phyloP scores from a whole-genome alignment of 2,888 invertebrate genomes.

The Cantharis lateralis region DNA sequence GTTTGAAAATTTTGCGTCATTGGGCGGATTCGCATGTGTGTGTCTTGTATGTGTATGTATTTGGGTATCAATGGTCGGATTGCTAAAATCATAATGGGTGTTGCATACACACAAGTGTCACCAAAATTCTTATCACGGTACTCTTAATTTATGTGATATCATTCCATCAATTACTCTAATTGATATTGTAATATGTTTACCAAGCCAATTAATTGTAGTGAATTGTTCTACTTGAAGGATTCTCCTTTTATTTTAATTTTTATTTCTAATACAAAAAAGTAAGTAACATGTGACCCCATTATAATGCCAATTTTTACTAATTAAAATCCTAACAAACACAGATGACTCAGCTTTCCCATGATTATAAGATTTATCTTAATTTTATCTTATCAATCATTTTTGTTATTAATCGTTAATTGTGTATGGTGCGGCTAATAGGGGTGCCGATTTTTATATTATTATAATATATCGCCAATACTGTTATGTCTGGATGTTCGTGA shows the following conservation, averaged over 20 bases:
- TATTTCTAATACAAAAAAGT: slow-evolving; percentile 32
- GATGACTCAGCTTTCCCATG: neutral
- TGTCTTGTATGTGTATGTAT: neutral
- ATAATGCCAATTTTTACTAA: slow-evolving; percentile 8
- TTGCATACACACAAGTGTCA: slow-evolving; percentile 38
- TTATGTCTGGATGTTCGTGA: neutral
- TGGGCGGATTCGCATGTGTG: slow-evolving; percentile 32
- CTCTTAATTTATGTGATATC: slow-evolving; percentile 45
- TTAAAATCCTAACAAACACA: slow-evolving; percentile 5
- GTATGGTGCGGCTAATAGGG: neutral
- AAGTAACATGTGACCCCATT: slow-evolving; percentile 60
- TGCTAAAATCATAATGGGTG: slow-evolving; percentile 45
- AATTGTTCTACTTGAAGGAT: slow-evolving; percentile 15
- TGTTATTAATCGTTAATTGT: neutral
- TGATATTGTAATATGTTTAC: slow-evolving; percentile 33
- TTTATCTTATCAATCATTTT: slow-evolving; percentile 4
- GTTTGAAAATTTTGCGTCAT: slow-evolving; percentile 13
- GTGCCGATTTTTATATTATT: neutral
- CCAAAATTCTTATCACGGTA: slow-evolving; percentile 35
- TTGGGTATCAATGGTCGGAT: slow-evolving; percentile 31
- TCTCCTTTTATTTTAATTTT: slow-evolving; percentile 13
- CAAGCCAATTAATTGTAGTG: slow-evolving; percentile 21
- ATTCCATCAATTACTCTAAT: slow-evolving; percentile 48
- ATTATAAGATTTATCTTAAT: neutral
- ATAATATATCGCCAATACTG: neutral